Evolutionary conservation across 2,113 vertebrate species (phyloP).

Genomic region (Nothoprocta pentlandii): DNA sequence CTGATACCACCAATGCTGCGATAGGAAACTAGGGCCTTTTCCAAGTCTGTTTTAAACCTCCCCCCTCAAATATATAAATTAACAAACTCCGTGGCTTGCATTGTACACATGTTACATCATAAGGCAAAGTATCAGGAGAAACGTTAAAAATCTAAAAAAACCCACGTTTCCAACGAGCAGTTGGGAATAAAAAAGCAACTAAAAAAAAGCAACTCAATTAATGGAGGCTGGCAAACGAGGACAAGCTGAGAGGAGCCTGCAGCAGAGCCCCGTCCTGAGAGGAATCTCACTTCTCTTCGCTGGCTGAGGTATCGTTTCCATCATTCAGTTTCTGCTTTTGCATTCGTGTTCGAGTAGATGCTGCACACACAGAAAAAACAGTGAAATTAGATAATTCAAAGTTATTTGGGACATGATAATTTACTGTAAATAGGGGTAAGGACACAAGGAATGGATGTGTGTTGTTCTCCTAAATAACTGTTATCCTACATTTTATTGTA

Average conservation of each 20-base stretch:
- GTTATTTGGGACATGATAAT: neutral
- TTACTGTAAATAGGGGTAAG: neutral
- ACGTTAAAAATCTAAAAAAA: constrained; percentile 18
- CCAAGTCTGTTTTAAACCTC: constrained; percentile 59
- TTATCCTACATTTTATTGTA: neutral
- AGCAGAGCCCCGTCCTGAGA: constrained; percentile 48
- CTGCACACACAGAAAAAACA: constrained; percentile 67
- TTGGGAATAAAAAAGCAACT: constrained; percentile 56
- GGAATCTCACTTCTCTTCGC: constrained; percentile 79
- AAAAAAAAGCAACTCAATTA: constrained; percentile 63
- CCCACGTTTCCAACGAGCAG: constrained; percentile 50
- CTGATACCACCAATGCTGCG: constrained; percentile 53
- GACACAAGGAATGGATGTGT: neutral
- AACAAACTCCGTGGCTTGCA: constrained; percentile 77
- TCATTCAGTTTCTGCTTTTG: constrained; percentile 96
- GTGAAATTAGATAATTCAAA: neutral
- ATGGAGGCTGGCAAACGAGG: constrained; percentile 18
- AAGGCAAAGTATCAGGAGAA: constrained; percentile 66
- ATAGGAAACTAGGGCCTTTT: constrained; percentile 62
- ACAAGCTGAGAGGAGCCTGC: neutral
- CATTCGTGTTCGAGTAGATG: constrained; percentile 92
- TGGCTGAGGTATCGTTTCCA: constrained; percentile 82
- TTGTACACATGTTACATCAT: constrained; percentile 68
- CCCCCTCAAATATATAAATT: constrained; percentile 80
- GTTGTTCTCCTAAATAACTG: neutral